Evolutionary conservation across 2,888 invertebrate genomes (phyloP).

Genomic region (Steinernema scapterisci): DNA sequence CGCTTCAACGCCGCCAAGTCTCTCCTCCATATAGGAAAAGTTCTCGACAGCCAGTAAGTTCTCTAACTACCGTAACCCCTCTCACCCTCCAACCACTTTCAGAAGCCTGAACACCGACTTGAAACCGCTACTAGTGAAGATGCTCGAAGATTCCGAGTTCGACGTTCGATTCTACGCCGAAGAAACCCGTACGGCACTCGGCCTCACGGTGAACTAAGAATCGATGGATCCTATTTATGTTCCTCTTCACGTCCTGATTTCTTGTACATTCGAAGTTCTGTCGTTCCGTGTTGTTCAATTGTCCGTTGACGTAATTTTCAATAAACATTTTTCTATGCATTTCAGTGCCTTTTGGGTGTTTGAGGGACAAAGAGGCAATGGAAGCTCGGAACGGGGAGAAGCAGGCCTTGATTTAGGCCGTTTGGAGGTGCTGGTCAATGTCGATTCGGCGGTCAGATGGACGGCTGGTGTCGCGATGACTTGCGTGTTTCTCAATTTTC

Average conservation of each 20-base stretch:
- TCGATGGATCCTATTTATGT: background rate
- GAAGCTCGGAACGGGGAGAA: too few relatives aligned
- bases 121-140: constrained; percentile 90
- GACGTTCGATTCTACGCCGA: constrained; percentile 98
- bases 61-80: background rate
- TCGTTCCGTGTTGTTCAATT: background rate
- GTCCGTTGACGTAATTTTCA: background rate
- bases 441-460: too few relatives aligned
- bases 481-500: too few relatives aligned
- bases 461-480: too few relatives aligned
- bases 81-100: constrained; percentile 34
- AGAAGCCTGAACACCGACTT: constrained; percentile 85
- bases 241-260: background rate
- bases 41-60: constrained; percentile 75
- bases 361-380: too few relatives aligned
- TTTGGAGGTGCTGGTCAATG: too few relatives aligned
- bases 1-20: constrained; percentile 99
- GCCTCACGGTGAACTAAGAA: constrained; percentile 37
- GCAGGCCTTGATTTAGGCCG: too few relatives aligned
- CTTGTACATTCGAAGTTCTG: constrained; percentile 17
- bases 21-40: constrained; percentile 89
- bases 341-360: too few relatives aligned
- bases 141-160: constrained; percentile 84
- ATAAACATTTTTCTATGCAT: background rate
- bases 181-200: constrained; percentile 75